phyloP scores from a whole-genome alignment of 35 echinoderm and acorn worm species.

The Eucidaris tribuloides region DNA sequence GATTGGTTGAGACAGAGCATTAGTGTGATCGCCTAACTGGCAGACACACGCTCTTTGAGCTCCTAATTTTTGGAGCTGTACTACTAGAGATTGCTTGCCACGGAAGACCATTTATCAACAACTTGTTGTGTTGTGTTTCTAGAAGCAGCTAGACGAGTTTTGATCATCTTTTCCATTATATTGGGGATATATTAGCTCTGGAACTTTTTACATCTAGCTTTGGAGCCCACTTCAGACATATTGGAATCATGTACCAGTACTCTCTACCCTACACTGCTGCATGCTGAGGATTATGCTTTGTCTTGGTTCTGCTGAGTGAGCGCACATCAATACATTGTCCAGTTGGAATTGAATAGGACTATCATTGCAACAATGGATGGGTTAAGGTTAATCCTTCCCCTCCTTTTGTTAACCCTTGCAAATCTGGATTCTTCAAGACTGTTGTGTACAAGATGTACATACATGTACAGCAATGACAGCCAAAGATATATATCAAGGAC shows the following conservation, averaged over 20 bases:
- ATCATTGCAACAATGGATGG: not conserved
- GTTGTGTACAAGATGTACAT: not conserved
- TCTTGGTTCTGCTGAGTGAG: conserved; percentile 1
- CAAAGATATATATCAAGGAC: not conserved
- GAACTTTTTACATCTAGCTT: not conserved
- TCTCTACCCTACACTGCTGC: not conserved
- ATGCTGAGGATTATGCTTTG: not conserved
- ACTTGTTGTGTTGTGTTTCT: not conserved
- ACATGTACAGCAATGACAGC: not conserved
- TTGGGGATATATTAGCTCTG: not conserved
- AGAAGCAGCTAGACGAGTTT: conserved; percentile 8
- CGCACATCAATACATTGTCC: not conserved
- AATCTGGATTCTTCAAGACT: not conserved
- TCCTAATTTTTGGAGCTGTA: no score
- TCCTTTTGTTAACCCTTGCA: not conserved
- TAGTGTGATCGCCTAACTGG: no score
- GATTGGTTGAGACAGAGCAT: no score
- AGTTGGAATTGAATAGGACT: not conserved
- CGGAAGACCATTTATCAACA: not conserved
- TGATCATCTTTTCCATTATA: not conserved
- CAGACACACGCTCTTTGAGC: no score
- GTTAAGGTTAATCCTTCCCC: not conserved
- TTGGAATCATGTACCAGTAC: not conserved
- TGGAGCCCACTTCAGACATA: not conserved
- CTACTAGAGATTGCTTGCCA: no score